Evolutionary conservation across 2,113 vertebrate species (phyloP).

Genomic region (Varanus komodoensis): DNA sequence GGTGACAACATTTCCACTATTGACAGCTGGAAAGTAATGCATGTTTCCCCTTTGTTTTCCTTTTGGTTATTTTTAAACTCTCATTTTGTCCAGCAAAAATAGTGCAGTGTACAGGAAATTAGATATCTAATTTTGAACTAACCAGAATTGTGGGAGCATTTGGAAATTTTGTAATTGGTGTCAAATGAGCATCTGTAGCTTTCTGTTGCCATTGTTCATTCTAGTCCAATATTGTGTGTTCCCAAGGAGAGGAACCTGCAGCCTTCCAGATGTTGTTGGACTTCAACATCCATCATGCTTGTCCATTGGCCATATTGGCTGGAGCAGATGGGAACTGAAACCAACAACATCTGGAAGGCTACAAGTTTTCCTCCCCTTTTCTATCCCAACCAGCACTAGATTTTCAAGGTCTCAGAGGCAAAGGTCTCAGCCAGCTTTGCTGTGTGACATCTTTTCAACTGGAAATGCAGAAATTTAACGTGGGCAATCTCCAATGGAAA

Average conservation of each 20-base stretch:
- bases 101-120: neutral
- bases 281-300: neutral
- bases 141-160: neutral
- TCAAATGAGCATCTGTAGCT: neutral
- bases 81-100: neutral
- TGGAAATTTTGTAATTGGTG: neutral
- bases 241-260: neutral
- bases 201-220: neutral
- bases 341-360: neutral
- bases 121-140: neutral
- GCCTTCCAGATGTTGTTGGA: neutral
- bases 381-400: neutral
- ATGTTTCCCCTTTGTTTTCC: neutral
- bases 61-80: neutral
- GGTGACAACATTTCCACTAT: neutral
- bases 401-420: neutral
- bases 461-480: neutral
- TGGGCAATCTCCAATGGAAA: neutral
- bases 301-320: neutral
- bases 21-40: neutral
- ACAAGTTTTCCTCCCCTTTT: neutral
- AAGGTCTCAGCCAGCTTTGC: neutral
- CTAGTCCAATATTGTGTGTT: neutral
- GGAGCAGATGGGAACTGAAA: neutral
- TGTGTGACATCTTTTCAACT: neutral